These are phyloP conservation scores for Leptinotarsa rubiginosa DNA, from an alignment of 2,888 invertebrate species.

Conservation along the genomic window DNA sequence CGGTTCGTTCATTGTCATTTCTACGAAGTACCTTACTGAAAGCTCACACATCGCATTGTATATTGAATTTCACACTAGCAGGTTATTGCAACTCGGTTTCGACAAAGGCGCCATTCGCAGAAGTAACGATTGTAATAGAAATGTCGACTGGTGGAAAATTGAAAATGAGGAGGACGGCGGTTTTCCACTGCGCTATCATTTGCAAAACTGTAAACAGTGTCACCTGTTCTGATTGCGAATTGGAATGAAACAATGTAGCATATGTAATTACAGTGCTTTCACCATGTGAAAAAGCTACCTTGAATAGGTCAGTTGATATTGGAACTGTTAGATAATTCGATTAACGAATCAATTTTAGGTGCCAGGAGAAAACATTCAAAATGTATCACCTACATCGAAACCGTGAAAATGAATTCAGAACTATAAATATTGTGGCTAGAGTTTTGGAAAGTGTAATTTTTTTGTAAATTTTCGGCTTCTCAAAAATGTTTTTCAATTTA, in stretches of 20 bases:
- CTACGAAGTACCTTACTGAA: conserved; percentile 31
- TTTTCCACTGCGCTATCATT: background rate
- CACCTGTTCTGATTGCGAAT: background rate
- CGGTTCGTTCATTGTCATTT: conserved; percentile 31
- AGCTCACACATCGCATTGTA: conserved; percentile 28
- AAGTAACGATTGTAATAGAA: conserved; percentile 50
- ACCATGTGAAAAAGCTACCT: too few species aligned
- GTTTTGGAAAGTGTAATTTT: too few species aligned
- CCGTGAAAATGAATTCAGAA: too few species aligned
- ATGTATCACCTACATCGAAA: too few species aligned
- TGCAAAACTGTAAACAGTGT: background rate
- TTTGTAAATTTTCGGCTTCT: too few species aligned
- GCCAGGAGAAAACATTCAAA: rapidly evolving
- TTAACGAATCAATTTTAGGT: too few species aligned
- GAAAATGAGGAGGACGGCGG: conserved; percentile 2
- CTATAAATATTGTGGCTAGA: too few species aligned
- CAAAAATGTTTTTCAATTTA: too few species aligned
- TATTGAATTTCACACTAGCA: conserved; percentile 46
- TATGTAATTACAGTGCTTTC: too few species aligned
- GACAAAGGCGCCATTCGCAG: conserved; percentile 46
- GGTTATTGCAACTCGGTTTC: conserved; percentile 47
- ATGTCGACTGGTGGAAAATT: conserved; percentile 45
- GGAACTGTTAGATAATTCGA: too few species aligned
- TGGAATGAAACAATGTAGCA: too few species aligned
- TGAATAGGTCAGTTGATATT: too few species aligned